Evolutionary conservation across 2,797 vertebrate genomes (phyloP), one percentile per base, ranked within the genome.

Genomic region (Labeo calbasu): DNA sequence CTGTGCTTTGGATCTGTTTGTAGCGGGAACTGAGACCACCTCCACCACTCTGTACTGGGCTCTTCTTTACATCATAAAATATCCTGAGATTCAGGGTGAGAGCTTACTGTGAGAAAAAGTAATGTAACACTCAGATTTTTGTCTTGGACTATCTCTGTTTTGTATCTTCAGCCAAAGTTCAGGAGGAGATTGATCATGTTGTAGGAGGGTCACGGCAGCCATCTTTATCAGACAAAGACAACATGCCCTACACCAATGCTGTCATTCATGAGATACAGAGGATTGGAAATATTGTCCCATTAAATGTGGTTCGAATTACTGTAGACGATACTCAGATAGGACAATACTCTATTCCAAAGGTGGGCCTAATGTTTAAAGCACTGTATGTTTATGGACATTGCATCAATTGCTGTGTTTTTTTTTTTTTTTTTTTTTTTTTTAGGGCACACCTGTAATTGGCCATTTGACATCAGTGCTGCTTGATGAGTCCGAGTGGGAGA

Each of bases 401-500:
- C 43, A 43, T 43, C 43, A 43, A 9, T 43, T 43, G 8, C 51
- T 19, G 51, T 1, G 28, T 66, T 66, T 66, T n/a, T n/a, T n/a
- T n/a, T n/a, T n/a, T n/a, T n/a, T n/a, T n/a, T n/a, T n/a, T n/a
- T n/a, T n/a, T n/a, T n/a, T n/a, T n/a, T 17, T 73, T 48, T 83
- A 97, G 96, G 96, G 95, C 0, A 95, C 94, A 5, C 0, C 12
- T 17, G 0, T 95, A 1, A 0, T 69, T 0, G 11, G 90, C 40
- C 93, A 81, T 68, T 87, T 97, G 50, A 73, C 88, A 0, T 96
- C 96, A 0, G 89, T 96, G 80, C 81, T 97, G 88, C 91, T 89
- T 23, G 96, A 97, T 85, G 90, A 96, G 15, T 79, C 89, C 0
- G 93, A 96, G 77, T 97, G 96, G 96, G 93, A 90, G 79, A 96